phyloP scores from a whole-genome alignment of 2,113 vertebrate species.

The Amphiprion ocellaris region DNA sequence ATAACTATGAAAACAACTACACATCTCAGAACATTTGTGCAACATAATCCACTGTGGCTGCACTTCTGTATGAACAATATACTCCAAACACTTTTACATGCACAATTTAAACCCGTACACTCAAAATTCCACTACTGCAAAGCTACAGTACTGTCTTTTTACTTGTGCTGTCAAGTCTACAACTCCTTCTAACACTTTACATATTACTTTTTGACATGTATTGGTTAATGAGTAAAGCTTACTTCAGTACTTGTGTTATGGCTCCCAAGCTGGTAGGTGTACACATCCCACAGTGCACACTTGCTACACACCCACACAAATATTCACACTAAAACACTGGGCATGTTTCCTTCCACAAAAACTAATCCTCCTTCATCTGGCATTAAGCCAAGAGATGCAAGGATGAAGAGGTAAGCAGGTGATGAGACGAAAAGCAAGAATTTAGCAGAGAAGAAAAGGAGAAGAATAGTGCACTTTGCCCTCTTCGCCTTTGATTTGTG shows the following conservation, averaged over 20 bases:
- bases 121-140: not conserved
- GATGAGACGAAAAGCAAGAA: slow-evolving; percentile 11
- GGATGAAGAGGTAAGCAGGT: slow-evolving; percentile 40
- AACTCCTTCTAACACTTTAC: not conserved
- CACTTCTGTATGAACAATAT: not conserved
- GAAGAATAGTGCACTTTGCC: slow-evolving; percentile 19
- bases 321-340: slow-evolving; percentile 33
- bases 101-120: not conserved
- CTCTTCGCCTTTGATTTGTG: slow-evolving; percentile 41
- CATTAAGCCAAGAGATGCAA: slow-evolving; percentile 53
- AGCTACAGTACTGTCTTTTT: not conserved
- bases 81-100: not conserved
- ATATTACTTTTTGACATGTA: not conserved
- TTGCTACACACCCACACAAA: slow-evolving; percentile 4
- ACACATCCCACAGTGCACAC: slow-evolving; percentile 10
- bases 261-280: not conserved
- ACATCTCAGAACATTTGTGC: not conserved
- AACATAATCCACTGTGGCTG: not conserved
- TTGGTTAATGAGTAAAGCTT: not conserved
- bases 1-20: too few species aligned
- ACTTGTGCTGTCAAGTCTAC: not conserved
- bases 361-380: slow-evolving; percentile 61
- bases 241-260: not conserved
- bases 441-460: slow-evolving; percentile 9
- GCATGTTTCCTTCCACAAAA: slow-evolving; percentile 40